Evolutionary conservation across 2,888 invertebrate genomes (phyloP), one percentile per base, ranked within the genome.

Genomic region (Drosophila robusta): DNA sequence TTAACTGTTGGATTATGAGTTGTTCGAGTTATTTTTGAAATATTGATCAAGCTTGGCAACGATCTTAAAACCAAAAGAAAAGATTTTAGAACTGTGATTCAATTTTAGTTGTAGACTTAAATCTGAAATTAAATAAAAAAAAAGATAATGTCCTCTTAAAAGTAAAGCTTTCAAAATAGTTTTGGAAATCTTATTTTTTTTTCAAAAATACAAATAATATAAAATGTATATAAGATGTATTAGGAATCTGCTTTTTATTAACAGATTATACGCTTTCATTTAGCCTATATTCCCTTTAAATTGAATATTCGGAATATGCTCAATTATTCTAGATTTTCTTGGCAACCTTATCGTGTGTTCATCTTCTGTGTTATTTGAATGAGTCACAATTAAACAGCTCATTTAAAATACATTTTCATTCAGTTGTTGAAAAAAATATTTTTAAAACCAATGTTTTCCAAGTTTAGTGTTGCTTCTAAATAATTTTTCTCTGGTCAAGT

Each of bases 281-380:
- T 18, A 18, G 12, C 12, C 12, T 12, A 6, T 22, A 22, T 42
- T 22, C 6, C 12, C 18, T 12, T 12, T 3, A 12, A 22, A 22
- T 22, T 18, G 3, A 9, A 18, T 8, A n/a, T 14, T 18, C 18
- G 1, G 18, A 18, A 18, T 39, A 8, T 34, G 34, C 12, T 12
- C 11, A 34, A 34, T 4, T 12, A 39, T 16, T 11, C 2, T 14
- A 4, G 4, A 47, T 16, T 51, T 34, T 22, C 16, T 4, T 11
- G n/a, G 34, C 18, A 58, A 22, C 34, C 45, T 65, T 65, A 65
- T 65, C 67, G 24, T 0, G 8, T 44, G 24, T 22, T 12, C 4
- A n/a, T 52, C 18, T 38, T 26, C 32, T 22, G 18, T 45, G 7
- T 22, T 34, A 34, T 34, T 12, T 12, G 12, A 34, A 34, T 60